A percentile compares a stretch with the other conserved stretches of the same genome.
phyloP scores from a whole-genome alignment of 2,113 vertebrate species.

The Phaetusa simplex region DNA sequence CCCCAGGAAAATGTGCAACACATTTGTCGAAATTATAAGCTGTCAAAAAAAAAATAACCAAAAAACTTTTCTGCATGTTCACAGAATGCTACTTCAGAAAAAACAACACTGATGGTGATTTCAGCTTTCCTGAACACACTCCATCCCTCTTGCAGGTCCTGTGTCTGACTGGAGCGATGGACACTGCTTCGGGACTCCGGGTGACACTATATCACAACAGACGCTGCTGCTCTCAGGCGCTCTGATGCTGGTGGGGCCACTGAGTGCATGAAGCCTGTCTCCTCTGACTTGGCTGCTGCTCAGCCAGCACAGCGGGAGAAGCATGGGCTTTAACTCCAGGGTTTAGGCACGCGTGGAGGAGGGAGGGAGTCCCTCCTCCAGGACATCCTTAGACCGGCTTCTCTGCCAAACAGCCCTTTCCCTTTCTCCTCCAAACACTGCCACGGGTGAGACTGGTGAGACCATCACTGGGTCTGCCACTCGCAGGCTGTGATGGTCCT shows the following conservation, averaged over 20 bases:
- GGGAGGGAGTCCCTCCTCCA: background rate
- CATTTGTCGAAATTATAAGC: background rate
- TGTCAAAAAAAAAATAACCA: background rate
- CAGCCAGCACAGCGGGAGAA: background rate
- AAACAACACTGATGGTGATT: background rate
- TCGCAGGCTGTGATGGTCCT: background rate
- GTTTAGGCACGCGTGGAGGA: background rate
- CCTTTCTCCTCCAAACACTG: background rate
- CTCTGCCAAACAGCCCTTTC: background rate
- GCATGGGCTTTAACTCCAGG: background rate
- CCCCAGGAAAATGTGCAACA: background rate
- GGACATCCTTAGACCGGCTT: background rate
- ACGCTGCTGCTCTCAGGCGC: background rate
- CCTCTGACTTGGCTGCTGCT: background rate
- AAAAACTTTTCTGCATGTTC: background rate
- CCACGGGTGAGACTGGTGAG: background rate
- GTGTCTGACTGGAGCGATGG: background rate
- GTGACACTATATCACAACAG: background rate
- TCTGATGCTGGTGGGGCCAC: background rate
- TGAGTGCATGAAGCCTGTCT: background rate
- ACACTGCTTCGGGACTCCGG: background rate
- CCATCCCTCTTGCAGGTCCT: background rate
- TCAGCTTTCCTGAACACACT: background rate
- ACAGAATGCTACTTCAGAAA: background rate
- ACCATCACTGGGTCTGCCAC: too few species aligned